Evolutionary conservation across 1,140 invertebrate genomes (phyloP).

Genomic region (Hypothenemus hampei): DNA sequence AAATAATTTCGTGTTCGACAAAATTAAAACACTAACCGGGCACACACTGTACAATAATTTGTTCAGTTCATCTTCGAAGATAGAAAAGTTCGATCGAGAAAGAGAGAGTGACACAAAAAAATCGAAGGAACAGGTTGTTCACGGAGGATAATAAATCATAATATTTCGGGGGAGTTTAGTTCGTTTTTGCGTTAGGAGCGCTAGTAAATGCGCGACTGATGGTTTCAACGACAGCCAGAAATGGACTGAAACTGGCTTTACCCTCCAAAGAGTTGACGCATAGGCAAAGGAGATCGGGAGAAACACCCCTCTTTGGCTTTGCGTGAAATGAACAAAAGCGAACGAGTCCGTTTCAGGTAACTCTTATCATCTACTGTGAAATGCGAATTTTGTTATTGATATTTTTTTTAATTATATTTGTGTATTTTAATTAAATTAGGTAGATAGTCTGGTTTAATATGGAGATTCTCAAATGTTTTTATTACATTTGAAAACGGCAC

Average conservation of each 20-base stretch:
- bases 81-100: no score
- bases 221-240: constrained; percentile 20
- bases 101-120: no score
- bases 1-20: constrained; percentile 2
- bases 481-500: no score
- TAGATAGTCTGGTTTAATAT: no score
- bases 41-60: no score
- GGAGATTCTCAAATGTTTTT: no score
- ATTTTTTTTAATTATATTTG: no score
- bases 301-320: constrained; percentile 23
- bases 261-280: constrained; percentile 26
- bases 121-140: constrained; percentile 18
- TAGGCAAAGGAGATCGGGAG: constrained; percentile 23
- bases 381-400: no score
- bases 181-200: constrained; percentile 6
- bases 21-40: no score
- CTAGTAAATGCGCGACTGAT: constrained; percentile 5
- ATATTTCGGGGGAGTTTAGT: constrained; percentile 20
- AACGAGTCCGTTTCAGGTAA: constrained; percentile 9
- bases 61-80: no score
- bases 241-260: constrained; percentile 24
- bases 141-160: constrained; percentile 24
- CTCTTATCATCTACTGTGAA: no score
- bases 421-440: no score
- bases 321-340: constrained; percentile 18